A percentile compares a stretch with the other conserved stretches of the same genome.
These are phyloP conservation scores for Drosophila gunungcola DNA, from an alignment of 1,140 invertebrate genomes.

Conservation along the genomic window DNA sequence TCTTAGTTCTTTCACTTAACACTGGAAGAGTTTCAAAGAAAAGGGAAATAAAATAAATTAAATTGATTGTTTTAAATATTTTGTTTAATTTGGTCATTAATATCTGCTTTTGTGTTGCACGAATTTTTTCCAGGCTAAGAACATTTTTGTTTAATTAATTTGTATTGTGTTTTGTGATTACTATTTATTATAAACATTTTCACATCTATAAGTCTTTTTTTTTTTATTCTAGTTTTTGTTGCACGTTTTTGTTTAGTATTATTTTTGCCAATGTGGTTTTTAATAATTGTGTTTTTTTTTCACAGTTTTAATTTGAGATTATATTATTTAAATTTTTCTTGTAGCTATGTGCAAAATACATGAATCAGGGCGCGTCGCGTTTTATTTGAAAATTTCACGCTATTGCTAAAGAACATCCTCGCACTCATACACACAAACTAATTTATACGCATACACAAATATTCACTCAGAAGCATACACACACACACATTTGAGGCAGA, in stretches of 20 bases:
- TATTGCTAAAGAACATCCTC: constrained; percentile 32
- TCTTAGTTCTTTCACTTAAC: constrained; percentile 45
- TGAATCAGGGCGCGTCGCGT: constrained; percentile 52
- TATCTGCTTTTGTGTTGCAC: neutral
- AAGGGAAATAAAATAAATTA: neutral
- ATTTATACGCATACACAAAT: constrained; percentile 52
- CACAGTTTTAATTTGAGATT: neutral
- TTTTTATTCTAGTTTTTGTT: neutral
- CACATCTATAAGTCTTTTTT: neutral
- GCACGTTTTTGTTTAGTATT: neutral
- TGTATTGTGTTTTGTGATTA: neutral
- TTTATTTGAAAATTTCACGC: constrained; percentile 46
- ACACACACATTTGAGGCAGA: constrained; percentile 15
- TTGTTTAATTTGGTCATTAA: neutral
- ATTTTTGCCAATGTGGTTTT: neutral
- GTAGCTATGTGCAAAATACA: constrained; percentile 5
- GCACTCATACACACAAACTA: constrained; percentile 40
- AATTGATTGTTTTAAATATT: neutral
- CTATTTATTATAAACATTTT: neutral
- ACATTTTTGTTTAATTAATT: neutral
- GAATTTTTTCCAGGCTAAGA: neutral
- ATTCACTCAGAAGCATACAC: constrained; percentile 23
- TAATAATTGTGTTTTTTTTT: neutral
- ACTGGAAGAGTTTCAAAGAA: constrained; percentile 27
- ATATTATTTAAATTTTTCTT: neutral